These are phyloP conservation scores for Drosophila pallidifrons DNA, from an alignment of 1,140 invertebrate genomes.

Conservation along the genomic window DNA sequence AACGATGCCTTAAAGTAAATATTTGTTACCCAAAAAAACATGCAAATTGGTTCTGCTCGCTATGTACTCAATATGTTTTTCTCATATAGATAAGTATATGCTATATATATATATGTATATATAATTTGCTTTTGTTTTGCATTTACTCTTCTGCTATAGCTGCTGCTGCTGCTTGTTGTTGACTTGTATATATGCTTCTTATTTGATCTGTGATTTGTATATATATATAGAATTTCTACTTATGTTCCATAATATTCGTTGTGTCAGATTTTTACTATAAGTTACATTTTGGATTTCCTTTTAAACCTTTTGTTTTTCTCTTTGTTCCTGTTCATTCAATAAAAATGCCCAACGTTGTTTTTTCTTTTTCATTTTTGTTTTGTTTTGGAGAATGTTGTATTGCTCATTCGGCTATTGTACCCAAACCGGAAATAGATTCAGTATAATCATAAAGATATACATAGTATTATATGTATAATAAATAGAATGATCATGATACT, in stretches of 20 bases:
- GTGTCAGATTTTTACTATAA: constrained; percentile 85
- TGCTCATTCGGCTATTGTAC: constrained; percentile 52
- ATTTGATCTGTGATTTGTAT: constrained; percentile 75
- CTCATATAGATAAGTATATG: constrained; percentile 64
- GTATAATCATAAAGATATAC: constrained; percentile 37
- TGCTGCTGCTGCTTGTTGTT: constrained; percentile 3
- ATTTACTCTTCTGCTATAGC: constrained; percentile 5
- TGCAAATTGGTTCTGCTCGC: constrained; percentile 82
- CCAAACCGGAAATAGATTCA: constrained; percentile 50
- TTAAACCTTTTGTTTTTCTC: constrained; percentile 73
- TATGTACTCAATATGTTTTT: constrained; percentile 60
- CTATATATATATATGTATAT: constrained; percentile 36
- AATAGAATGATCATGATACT: constrained; percentile 33
- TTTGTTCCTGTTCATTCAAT: constrained; percentile 54
- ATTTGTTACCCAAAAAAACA: constrained; percentile 72
- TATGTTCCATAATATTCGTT: constrained; percentile 85
- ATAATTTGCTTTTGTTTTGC: constrained; percentile 59
- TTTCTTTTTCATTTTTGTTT: no score
- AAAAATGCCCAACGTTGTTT: constrained; percentile 58
- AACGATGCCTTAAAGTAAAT: constrained; percentile 75
- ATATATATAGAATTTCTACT: constrained; percentile 85
- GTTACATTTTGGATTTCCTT: constrained; percentile 80
- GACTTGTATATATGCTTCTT: constrained; percentile 77
- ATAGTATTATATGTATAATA: constrained; percentile 3
- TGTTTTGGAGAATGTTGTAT: constrained; percentile 46